A percentile compares a stretch with the other conserved stretches of the same genome.
Conservation (phyloP, 2,113 vertebrate genomes). For the Noctilio leporinus region DNA sequence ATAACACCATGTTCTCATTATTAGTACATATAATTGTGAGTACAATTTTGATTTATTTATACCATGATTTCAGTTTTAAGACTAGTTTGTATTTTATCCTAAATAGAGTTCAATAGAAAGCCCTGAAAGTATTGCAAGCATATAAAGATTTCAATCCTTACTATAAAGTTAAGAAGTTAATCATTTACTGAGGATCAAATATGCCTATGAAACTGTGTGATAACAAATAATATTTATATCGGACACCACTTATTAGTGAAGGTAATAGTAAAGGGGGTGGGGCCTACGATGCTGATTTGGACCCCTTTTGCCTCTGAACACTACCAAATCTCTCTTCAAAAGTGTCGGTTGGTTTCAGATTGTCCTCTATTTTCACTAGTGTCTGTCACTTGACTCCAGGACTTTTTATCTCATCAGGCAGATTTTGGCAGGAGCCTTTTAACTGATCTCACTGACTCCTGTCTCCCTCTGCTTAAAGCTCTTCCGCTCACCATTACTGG, state of each 20-base stretch:
- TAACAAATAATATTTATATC: neutral
- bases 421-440: neutral
- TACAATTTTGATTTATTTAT: neutral
- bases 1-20: neutral
- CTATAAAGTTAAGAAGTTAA: neutral
- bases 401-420: conserved; percentile 10
- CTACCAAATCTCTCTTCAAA: neutral
- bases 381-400: neutral
- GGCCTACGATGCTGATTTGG: neutral
- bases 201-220: neutral
- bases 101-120: neutral
- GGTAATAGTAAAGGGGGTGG: neutral
- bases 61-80: conserved; percentile 14
- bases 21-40: neutral
- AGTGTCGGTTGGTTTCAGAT: neutral
- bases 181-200: neutral
- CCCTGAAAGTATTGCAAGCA: neutral
- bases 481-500: neutral
- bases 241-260: neutral
- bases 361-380: neutral
- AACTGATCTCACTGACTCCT: neutral
- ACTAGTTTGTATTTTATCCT: neutral
- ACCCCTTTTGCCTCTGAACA: neutral
- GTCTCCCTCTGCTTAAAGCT: neutral
- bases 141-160: neutral